Base-by-base conservation (phyloP, 2,113 vertebrate genomes). In the Forbesichthys papilliferus region DNA sequence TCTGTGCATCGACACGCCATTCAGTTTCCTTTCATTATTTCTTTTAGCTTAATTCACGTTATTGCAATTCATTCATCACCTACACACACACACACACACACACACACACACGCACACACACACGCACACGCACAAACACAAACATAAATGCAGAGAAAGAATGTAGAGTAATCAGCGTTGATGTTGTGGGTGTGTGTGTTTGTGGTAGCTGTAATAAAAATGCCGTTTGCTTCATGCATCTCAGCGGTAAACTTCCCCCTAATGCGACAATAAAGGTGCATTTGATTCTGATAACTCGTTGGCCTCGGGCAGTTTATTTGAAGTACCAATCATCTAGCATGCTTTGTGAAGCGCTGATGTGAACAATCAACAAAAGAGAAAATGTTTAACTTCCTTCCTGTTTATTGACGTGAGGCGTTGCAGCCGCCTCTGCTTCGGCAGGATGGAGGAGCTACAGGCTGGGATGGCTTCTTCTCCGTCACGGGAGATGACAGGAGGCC, bases 401-500 rank as follows among this genome's bases (percentile, higher is more conserved):
- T 83, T 85, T 59, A 84, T 87, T 69, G 61, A 64, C 8, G 49
- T 47, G 65, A 73, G 48, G 62, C 60, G 77, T 51, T 71, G 66
- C 79, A 76, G 69, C 69, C 69, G 75, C 68, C 59, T 64, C 54
- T 63, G 71, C 86, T 77, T 79, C 70, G 75, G 62, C 72, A 47
- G 69, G 76, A 69, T 53, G 67, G 27, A 78, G 85, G 63, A 82
- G 83, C 86, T 77, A 88, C 83, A 80, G 79, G 79, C 84, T 78
- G 77, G 64, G 61, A 59, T 54, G 51, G 33, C 36, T 55, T 73
- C 71, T 71, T 75, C 78, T 74, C 77, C 71, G 76, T 85, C 85
- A 88, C 77, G 14, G 52, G 60, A 77, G 70, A 80, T 77, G 86
- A 88, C 84, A 75, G 78, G 79, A 84, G 81, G 78, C 78, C 75